These are phyloP conservation scores for Meta bourneti DNA, from an alignment of 2,888 invertebrate genomes.

Conservation along the genomic window DNA sequence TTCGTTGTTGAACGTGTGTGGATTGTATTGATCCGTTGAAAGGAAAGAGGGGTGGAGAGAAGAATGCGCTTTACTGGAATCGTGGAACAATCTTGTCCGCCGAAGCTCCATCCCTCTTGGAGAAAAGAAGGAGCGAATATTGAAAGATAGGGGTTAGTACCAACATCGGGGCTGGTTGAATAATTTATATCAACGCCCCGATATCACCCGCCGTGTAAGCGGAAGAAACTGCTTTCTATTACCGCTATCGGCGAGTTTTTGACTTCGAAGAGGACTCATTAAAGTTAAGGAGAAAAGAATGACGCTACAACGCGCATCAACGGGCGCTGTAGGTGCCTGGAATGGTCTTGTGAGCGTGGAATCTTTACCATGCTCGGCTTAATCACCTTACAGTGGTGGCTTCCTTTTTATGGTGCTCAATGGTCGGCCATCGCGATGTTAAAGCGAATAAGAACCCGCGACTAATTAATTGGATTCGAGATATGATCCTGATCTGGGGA, in stretches of 20 bases:
- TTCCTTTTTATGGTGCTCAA: too few species aligned
- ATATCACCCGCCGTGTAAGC: conserved; percentile 31
- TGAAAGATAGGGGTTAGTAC: conserved; percentile 53
- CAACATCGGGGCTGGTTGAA: conserved; percentile 41
- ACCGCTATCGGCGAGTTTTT: conserved; percentile 11
- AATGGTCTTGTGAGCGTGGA: too few species aligned
- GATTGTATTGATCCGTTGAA: conserved; percentile 72
- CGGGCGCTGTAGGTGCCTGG: too few species aligned
- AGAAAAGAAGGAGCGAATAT: conserved; percentile 37
- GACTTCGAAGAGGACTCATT: neutral
- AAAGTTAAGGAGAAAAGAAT: conserved; percentile 16
- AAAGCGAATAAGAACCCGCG: too few species aligned
- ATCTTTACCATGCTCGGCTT: too few species aligned
- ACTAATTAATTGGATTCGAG: too few species aligned
- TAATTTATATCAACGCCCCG: conserved; percentile 50
- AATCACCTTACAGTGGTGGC: too few species aligned
- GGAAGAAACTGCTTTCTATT: conserved; percentile 51
- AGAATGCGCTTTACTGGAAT: conserved; percentile 71
- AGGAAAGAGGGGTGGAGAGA: conserved; percentile 49
- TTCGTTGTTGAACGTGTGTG: conserved; percentile 31
- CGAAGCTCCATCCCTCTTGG: conserved; percentile 1
- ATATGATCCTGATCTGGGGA: too few species aligned
- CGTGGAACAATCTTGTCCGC: conserved; percentile 65
- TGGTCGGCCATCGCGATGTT: too few species aligned
- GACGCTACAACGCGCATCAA: neutral